Conservation (phyloP, 2,797 vertebrate genomes). For the Enteromius mattozi region DNA sequence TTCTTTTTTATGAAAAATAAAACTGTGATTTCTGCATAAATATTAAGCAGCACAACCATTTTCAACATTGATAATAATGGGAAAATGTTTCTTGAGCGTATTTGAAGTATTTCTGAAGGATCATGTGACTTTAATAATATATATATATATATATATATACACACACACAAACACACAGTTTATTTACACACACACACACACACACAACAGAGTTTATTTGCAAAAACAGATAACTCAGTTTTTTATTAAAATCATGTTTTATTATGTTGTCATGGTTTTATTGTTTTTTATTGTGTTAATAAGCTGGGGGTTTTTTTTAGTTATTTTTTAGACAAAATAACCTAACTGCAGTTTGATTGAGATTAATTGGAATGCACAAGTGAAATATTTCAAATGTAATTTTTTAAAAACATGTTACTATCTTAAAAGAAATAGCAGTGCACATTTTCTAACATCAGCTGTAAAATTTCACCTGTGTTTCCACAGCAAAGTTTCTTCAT, state of each 20-base stretch:
- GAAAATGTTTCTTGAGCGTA: not conserved
- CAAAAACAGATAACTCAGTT: too few relatives aligned
- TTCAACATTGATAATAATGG: not conserved
- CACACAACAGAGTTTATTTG: too few relatives aligned
- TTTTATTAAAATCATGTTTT: too few relatives aligned
- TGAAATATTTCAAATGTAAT: not conserved
- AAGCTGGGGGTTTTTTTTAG: too few relatives aligned
- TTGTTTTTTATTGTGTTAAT: too few relatives aligned
- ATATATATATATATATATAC: too few relatives aligned
- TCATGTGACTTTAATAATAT: not conserved
- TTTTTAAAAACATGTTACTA: not conserved
- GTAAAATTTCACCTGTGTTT: conserved; percentile 11
- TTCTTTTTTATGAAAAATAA: not conserved
- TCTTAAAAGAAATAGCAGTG: not conserved
- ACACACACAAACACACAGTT: too few relatives aligned
- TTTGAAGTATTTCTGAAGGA: not conserved
- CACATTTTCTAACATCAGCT: not conserved
- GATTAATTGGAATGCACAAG: too few relatives aligned
- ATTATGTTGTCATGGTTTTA: too few relatives aligned
- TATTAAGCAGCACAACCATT: not conserved
- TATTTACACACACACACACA: too few relatives aligned
- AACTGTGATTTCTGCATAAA: not conserved
- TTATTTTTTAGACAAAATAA: too few relatives aligned
- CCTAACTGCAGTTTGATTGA: too few relatives aligned
- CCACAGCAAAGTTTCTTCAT: conserved; percentile 81